Conservation (phyloP, 2,113 vertebrate genomes). For the Eubucco bourcierii region DNA sequence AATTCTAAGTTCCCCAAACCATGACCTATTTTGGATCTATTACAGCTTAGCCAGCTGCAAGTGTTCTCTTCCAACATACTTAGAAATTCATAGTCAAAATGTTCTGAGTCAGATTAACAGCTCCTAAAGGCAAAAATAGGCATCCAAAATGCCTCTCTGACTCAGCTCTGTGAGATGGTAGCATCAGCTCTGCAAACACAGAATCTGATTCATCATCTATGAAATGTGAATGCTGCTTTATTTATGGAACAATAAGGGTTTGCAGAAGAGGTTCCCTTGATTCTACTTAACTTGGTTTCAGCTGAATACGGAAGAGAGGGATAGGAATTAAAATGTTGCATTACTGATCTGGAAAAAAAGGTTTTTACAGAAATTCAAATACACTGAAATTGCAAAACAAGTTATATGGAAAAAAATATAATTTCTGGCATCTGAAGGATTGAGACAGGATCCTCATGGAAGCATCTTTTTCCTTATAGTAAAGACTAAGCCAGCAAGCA, state of each 20-base stretch:
- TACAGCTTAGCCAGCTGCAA: background rate
- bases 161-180: background rate
- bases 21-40: background rate
- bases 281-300: background rate
- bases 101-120: background rate
- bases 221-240: background rate
- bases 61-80: background rate
- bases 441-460: background rate
- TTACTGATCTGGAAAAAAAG: background rate
- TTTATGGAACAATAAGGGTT: background rate
- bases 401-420: background rate
- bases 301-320: background rate
- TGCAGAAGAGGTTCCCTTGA: background rate
- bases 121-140: background rate
- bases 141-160: background rate
- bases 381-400: background rate
- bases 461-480: background rate
- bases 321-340: background rate
- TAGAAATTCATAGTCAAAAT: background rate
- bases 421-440: background rate
- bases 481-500: background rate
- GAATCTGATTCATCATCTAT: background rate
- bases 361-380: background rate
- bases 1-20: background rate
- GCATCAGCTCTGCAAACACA: background rate